Percentiles rank a stretch among this genome's conserved stretches.
Evolutionary conservation across 1,140 invertebrate genomes (phyloP).

Genomic region (Drosophila chauvacae): DNA sequence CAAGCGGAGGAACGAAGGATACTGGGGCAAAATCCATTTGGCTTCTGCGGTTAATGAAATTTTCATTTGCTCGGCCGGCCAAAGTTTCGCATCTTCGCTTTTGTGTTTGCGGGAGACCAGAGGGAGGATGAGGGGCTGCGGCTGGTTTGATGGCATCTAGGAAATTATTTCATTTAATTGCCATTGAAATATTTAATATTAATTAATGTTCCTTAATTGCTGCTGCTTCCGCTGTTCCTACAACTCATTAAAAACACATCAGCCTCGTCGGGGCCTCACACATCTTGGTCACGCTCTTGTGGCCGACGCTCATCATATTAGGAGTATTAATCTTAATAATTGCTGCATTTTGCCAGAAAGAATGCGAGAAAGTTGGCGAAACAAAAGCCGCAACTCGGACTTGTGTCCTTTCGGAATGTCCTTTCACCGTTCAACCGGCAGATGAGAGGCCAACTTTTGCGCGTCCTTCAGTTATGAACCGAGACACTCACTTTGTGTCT

Average conservation of each 20-base stretch:
- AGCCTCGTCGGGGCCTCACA: constrained; percentile 26
- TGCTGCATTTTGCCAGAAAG: constrained; percentile 63
- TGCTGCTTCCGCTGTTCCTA: constrained; percentile 22
- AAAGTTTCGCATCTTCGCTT: constrained; percentile 49
- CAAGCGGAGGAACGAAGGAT: constrained; percentile 4
- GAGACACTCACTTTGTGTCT: constrained; percentile 23
- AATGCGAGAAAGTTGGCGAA: constrained; percentile 57
- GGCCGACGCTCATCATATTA: constrained; percentile 48
- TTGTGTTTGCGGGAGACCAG: constrained; percentile 9
- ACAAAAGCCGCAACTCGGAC: constrained; percentile 45
- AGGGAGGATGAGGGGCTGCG: constrained; percentile 25
- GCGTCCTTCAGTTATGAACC: constrained; percentile 32
- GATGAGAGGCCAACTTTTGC: constrained; percentile 19
- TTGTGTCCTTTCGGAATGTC: constrained; percentile 30
- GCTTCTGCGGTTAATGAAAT: constrained; percentile 77
- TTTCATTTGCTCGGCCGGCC: constrained; percentile 59
- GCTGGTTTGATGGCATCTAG: constrained; percentile 49
- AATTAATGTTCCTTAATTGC: constrained; percentile 81
- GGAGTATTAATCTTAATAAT: constrained; percentile 79
- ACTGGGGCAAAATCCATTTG: constrained; percentile 68
- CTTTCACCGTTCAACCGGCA: constrained; percentile 16
- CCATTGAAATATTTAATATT: constrained; percentile 82
- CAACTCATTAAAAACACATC: constrained; percentile 82
- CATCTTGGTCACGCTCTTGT: constrained; percentile 35
- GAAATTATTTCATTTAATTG: constrained; percentile 76